Percentiles rank a stretch among this genome's conserved stretches.
phyloP scores from a whole-genome alignment of 1,140 invertebrate species.

The Lepidostoma basale region DNA sequence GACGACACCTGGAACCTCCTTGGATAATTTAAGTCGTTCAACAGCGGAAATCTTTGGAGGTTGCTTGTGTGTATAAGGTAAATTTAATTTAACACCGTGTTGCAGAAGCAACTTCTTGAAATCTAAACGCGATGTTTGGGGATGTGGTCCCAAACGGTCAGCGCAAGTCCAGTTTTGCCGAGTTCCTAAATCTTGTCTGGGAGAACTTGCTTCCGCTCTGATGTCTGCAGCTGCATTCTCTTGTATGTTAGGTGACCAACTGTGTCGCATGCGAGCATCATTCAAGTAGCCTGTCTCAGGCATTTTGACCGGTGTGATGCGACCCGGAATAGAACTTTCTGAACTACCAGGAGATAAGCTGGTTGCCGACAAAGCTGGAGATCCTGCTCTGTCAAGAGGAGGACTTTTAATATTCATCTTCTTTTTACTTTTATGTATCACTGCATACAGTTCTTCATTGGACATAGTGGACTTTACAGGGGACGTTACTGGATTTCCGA shows the following conservation, averaged over 20 bases:
- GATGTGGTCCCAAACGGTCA: conserved; percentile 64
- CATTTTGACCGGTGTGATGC: conserved; percentile 55
- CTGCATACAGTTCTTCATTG: conserved; percentile 76
- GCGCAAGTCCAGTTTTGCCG: conserved; percentile 63
- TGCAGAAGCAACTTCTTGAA: conserved; percentile 82
- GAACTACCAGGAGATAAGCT: conserved; percentile 61
- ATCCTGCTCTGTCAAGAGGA: conserved; percentile 58
- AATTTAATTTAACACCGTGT: conserved; percentile 65
- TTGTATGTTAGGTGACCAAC: conserved; percentile 61
- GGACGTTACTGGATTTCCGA: conserved; percentile 57
- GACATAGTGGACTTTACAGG: conserved; percentile 76
- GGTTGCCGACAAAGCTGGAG: conserved; percentile 59
- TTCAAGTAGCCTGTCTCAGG: conserved; percentile 65
- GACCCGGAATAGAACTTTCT: conserved; percentile 55
- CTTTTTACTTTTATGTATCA: conserved; percentile 79
- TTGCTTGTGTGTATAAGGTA: conserved; percentile 63
- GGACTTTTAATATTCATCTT: conserved; percentile 71
- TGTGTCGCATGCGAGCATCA: conserved; percentile 59
- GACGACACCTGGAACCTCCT: conserved; percentile 59
- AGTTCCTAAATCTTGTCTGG: conserved; percentile 51
- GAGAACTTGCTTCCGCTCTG: conserved; percentile 46
- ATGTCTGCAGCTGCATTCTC: conserved; percentile 50
- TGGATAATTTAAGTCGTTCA: conserved; percentile 78
- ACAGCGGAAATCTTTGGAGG: conserved; percentile 76
- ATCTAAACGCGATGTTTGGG: conserved; percentile 75